These are phyloP conservation scores for Pseudoips prasinana DNA, from an alignment of 2,888 invertebrate genomes.

Conservation along the genomic window DNA sequence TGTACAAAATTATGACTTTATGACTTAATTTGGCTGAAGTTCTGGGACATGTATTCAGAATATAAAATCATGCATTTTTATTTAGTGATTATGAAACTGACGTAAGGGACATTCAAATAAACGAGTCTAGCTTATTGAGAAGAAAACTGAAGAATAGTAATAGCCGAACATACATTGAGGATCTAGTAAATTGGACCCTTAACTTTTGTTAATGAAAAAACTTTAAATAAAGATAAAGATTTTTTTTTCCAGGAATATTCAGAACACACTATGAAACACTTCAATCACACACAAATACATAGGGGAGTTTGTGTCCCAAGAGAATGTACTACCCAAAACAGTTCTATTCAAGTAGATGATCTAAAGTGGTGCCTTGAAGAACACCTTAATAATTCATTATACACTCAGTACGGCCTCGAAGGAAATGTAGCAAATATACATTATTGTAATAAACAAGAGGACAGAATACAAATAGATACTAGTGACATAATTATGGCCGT, in stretches of 20 bases:
- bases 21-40: too few species aligned
- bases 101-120: too few species aligned
- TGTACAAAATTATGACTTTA: too few species aligned
- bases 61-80: too few species aligned
- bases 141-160: too few species aligned
- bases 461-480: conserved; percentile 38
- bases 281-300: conserved; percentile 66
- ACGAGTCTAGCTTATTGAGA: too few species aligned
- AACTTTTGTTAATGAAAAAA: too few species aligned
- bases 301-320: conserved; percentile 60
- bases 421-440: conserved; percentile 43
- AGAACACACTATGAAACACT: conserved; percentile 57
- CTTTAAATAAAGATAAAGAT: too few species aligned
- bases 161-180: too few species aligned
- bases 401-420: conserved; percentile 51
- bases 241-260: conserved; percentile 58
- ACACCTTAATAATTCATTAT: conserved; percentile 61
- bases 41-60: too few species aligned
- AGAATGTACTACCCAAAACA: conserved; percentile 44
- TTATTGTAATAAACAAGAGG: conserved; percentile 54
- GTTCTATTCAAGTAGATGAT: conserved; percentile 29
- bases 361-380: conserved; percentile 48
- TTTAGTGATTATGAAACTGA: too few species aligned
- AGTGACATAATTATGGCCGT: conserved; percentile 53
- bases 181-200: too few species aligned